Base-by-base conservation (phyloP, 2,888 invertebrate genomes). In the Acronicta aceris region DNA sequence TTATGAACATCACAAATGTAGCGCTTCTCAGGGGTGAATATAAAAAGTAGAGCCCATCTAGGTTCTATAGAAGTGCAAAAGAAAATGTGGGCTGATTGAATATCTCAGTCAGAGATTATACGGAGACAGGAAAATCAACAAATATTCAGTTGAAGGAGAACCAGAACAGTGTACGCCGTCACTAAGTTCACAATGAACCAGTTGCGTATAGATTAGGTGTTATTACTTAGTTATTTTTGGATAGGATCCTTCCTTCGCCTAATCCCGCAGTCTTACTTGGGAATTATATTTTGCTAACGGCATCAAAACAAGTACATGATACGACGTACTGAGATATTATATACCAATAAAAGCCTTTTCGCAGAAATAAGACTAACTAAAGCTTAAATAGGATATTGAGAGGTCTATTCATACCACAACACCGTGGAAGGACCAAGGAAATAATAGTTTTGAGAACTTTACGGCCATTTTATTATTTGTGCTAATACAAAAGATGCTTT, bases 361-460 rank as follows among this genome's bases (percentile, higher is more conserved):
- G 72, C 72, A 81, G 87, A 88, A 89, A 81, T 71, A 79, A 77
- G 73, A 72, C 79, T 85, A 85, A 86, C 82, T 80, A 81, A 85
- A 53, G 71, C 76, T 77, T 87, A 89, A 76, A 89, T 89, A 89
- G 86, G 86, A 88, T 89, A 86, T 87, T 84, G 80, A 88, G 82
- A 79, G 67, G 52, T 56, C 74, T 76, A 86, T 89, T 83, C 80
- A 81, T 76, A 71, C 81, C 78, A 83, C 81, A 82, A 82, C 79
- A 82, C 81, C 76, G 79, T 82, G 80, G 81, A 85, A 85, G 82
- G 82, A 84, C 82, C 75, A 74, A 89, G 89, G 88, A 91, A 90
- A 89, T 90, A 91, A 90, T 89, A 85, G 87, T 67, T 78, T 89
- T 83, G 75, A 89, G 87, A 81, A 83, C 87, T 89, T 88, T 87